Base-by-base conservation (phyloP, 1,140 invertebrate species). In the Scaptomyza hsui region DNA sequence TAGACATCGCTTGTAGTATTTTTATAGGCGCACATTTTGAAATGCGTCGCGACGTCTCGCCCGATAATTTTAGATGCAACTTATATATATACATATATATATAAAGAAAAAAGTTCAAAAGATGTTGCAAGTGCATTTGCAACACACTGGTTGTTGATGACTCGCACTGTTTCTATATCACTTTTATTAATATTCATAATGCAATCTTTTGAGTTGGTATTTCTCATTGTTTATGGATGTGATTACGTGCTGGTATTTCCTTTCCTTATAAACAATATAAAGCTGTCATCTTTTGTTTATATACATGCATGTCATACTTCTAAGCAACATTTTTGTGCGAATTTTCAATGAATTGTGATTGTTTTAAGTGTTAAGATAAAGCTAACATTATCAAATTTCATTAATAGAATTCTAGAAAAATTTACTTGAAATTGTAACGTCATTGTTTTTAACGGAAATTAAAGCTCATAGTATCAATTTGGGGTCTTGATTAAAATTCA, bases 11-110 rank as follows among this genome's bases (percentile, higher is more conserved):
- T 60, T 78, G 29, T 32, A n/a, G 7, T 37, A n/a, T 37, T 37
- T 37, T 37, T 37, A 37, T 37, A n/a, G 32, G 3, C 12, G 10
- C 12, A 37, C 32, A 37, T 37, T 72, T 75, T 55, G 60, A 59
- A 78, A 79, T 85, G 79, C 63, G 81, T 88, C 81, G 82, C 77
- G 81, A 75, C 81, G 72, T 80, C 76, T 86, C 68, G 62, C 18
- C 44, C 53, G 62, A 32, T 85, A 85, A 85, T 67, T 85, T 81
- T 85, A 85, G 82, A 61, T n/a, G 13, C 32, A 62, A 10, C 29
- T 10, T 10, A 37, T n/a, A 37, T n/a, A 37, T n/a, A n/a, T 4
- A n/a, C 2, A 2, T 32, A 32, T 32, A 9, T 32, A 3, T 32
- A 5, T 77, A n/a, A n/a, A n/a, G n/a, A n/a, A n/a, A n/a, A n/a